Base-by-base conservation (phyloP, 2,113 vertebrate genomes). In the Mormoops blainvillei region DNA sequence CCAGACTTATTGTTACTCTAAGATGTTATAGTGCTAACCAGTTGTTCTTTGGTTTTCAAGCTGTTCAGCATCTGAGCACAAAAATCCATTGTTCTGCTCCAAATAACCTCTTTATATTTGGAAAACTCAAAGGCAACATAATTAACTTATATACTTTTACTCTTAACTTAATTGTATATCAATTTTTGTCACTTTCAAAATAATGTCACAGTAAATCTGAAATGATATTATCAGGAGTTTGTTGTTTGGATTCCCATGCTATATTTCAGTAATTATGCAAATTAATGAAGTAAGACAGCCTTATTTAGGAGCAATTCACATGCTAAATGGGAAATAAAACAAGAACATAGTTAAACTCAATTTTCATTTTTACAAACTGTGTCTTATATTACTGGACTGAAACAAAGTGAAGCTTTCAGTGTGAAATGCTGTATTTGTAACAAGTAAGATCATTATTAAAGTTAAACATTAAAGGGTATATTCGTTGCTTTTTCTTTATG, bases 281-380 rank as follows among this genome's bases (percentile, higher is more conserved):
- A 97, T 97, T 97, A 97, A 97, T 96, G 95, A 97, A 97, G 91
- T 97, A 91, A 96, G 91, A 63, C 85, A 95, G 97, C 96, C 84
- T 93, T 93, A 95, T 98, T 97, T 96, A 94, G 96, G 94, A 94
- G 97, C 81, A 92, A 96, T 94, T 97, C 92, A 43, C 36, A 90
- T 93, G 94, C 93, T 90, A 96, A 93, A 89, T 96, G 84, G 80
- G 94, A 97, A 94, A 90, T 96, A 93, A 95, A 93, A 68, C 45
- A 95, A 86, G 80, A 97, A 91, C 91, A 92, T 80, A 95, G 91
- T 95, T 92, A 94, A 95, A 84, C 52, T 85, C 78, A 52, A 82
- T 97, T 94, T 81, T 95, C 56, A 68, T 94, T 90, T 89, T 89
- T 94, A 91, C 10, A 96, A 97, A 93, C 87, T 87, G 92, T 90